Evolutionary conservation across 2,113 vertebrate species (phyloP).

Genomic region (Malaclemys terrapin): DNA sequence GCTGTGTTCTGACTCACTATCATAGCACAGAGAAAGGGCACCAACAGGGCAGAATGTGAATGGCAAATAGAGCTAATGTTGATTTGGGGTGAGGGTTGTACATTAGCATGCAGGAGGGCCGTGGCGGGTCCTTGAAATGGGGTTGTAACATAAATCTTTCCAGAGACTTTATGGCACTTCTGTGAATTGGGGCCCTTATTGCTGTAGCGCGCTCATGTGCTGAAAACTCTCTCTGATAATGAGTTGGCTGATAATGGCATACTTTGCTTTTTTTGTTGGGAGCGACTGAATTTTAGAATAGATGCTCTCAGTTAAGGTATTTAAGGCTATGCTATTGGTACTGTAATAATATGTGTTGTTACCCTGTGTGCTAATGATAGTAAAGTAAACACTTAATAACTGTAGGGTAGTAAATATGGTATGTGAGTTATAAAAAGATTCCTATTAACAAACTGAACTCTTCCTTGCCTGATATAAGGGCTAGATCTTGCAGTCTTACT

Average conservation of each 20-base stretch:
- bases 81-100: neutral
- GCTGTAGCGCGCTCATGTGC: neutral
- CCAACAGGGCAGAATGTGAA: neutral
- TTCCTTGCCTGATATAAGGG: constrained; percentile 50
- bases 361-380: constrained; percentile 28
- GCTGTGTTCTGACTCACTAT: constrained; percentile 61
- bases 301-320: constrained; percentile 52
- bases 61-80: neutral
- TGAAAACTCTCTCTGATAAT: neutral
- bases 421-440: constrained; percentile 67
- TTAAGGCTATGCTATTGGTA: constrained; percentile 39
- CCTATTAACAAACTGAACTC: constrained; percentile 58
- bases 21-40: neutral
- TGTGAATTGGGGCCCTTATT: constrained; percentile 21
- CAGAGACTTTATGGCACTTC: constrained; percentile 36
- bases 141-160: constrained; percentile 6
- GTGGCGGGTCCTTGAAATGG: neutral
- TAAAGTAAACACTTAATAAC: constrained; percentile 69
- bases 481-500: constrained; percentile 67
- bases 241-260: neutral
- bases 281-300: constrained; percentile 60
- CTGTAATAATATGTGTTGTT: constrained; percentile 47
- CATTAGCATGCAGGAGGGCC: neutral
- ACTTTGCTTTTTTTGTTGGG: constrained; percentile 14
- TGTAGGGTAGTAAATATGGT: constrained; percentile 5